Evolutionary conservation across 2,797 vertebrate species (phyloP).

Genomic region (Enteromius fasciolatus): DNA sequence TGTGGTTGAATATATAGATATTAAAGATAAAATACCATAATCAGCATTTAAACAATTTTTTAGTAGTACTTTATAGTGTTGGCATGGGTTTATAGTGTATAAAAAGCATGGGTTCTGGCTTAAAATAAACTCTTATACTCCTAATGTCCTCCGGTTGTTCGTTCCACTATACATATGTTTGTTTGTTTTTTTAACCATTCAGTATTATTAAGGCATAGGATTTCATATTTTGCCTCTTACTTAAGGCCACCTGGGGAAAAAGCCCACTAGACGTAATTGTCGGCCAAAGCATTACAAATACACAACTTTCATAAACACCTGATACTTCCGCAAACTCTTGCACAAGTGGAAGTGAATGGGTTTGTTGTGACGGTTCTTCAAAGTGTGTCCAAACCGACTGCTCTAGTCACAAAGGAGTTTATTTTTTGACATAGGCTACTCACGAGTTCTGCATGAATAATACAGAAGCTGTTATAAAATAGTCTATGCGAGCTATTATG

Average conservation of each 20-base stretch:
- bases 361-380: conserved; percentile 2
- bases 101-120: neutral
- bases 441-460: neutral
- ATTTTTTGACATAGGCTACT: neutral
- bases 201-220: neutral
- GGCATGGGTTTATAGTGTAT: too few relatives aligned
- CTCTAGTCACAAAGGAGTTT: neutral
- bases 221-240: neutral
- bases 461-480: neutral
- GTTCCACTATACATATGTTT: too few relatives aligned
- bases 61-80: neutral
- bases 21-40: neutral
- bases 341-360: neutral
- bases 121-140: neutral
- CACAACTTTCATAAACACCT: neutral
- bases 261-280: neutral
- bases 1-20: neutral
- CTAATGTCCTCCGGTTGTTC: neutral
- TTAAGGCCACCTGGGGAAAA: neutral
- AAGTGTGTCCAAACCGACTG: neutral
- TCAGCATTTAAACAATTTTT: neutral
- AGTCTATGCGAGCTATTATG: neutral
- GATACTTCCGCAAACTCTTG: neutral
- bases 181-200: neutral
- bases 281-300: neutral